Conservation (phyloP, 2,888 invertebrate genomes). For the Micoletzkya japonica region DNA sequence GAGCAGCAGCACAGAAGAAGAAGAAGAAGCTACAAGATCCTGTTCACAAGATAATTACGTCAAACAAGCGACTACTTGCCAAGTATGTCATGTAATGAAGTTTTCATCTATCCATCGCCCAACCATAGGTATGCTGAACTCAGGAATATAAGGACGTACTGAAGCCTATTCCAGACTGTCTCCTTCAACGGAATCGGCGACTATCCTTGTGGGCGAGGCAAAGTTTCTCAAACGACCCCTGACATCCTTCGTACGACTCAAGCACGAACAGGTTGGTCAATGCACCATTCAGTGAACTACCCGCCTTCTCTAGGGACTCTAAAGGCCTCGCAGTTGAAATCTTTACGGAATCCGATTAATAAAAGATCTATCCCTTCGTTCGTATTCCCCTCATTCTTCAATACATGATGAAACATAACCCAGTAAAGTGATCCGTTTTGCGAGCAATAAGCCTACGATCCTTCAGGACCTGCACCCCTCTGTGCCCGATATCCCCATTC, state of each 20-base stretch:
- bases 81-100: not conserved
- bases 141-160: not conserved
- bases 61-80: not conserved
- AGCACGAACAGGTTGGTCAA: conserved; percentile 33
- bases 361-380: not conserved
- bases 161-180: not conserved
- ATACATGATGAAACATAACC: too few relatives aligned
- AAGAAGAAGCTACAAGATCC: not conserved
- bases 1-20: not conserved
- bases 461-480: conserved; percentile 39
- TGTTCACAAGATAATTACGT: not conserved
- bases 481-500: conserved; percentile 62
- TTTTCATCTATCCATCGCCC: not conserved
- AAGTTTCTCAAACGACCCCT: conserved; percentile 37
- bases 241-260: conserved; percentile 42
- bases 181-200: conserved; percentile 5
- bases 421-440: too few relatives aligned
- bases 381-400: too few relatives aligned
- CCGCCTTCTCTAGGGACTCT: not conserved
- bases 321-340: not conserved
- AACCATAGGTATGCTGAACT: too few relatives aligned
- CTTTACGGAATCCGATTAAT: not conserved
- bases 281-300: not conserved
- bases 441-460: too few relatives aligned
- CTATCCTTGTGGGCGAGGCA: conserved; percentile 41